These are phyloP conservation scores for Neodontobutis hainanensis DNA, from an alignment of 2,113 vertebrate genomes.

Conservation along the genomic window DNA sequence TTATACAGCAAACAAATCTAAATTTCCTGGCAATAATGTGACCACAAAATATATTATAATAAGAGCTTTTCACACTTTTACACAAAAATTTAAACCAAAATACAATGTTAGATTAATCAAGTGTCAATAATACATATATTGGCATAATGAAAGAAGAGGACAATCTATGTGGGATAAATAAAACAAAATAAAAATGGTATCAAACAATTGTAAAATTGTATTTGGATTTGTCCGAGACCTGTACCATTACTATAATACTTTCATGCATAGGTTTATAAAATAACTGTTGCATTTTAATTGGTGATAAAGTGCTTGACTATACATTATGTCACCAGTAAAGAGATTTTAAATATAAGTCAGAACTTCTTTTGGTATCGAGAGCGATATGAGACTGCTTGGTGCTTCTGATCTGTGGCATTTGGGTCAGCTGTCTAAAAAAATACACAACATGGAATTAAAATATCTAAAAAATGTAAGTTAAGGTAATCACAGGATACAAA, in stretches of 20 bases:
- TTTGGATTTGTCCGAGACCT: too few relatives aligned
- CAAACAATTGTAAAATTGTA: not conserved
- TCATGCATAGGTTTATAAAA: not conserved
- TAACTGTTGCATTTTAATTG: not conserved
- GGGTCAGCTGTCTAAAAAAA: slow-evolving; percentile 58
- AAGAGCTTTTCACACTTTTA: not conserved
- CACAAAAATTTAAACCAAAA: not conserved
- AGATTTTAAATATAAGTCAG: slow-evolving; percentile 43
- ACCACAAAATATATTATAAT: not conserved
- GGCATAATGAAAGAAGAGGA: too few relatives aligned
- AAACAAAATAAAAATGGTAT: not conserved
- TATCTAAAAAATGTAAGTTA: not conserved
- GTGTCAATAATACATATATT: too few relatives aligned
- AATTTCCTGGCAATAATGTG: not conserved
- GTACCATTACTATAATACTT: not conserved
- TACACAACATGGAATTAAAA: not conserved
- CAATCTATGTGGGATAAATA: not conserved
- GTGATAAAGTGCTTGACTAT: slow-evolving; percentile 20
- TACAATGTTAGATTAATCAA: not conserved
- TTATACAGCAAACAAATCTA: not conserved
- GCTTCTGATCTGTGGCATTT: slow-evolving; percentile 39
- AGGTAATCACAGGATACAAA: not conserved
- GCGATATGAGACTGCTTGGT: slow-evolving; percentile 52
- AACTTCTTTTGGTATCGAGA: slow-evolving; percentile 66
- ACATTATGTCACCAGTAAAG: not conserved